These are phyloP conservation scores for Drosophila triauraria DNA, from an alignment of 1,140 invertebrate genomes.

Conservation along the genomic window DNA sequence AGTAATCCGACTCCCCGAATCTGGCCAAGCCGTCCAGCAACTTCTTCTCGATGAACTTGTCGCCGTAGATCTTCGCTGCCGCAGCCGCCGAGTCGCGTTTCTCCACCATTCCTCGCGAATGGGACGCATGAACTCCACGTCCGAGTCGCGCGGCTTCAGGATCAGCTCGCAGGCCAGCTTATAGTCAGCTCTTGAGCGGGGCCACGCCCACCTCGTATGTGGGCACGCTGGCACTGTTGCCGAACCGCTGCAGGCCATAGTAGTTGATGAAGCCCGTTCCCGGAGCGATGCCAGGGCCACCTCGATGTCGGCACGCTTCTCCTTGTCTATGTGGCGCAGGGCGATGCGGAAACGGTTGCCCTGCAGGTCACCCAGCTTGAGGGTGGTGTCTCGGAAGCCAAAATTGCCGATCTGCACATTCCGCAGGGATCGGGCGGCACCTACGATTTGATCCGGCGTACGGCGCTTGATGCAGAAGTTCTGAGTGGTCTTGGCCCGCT, in stretches of 20 bases:
- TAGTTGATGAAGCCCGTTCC: slow-evolving; percentile 97
- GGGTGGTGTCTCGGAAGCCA: slow-evolving; percentile 87
- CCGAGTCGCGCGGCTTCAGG: slow-evolving; percentile 89
- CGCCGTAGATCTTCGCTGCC: slow-evolving; percentile 71
- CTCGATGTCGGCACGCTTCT: slow-evolving; percentile 88
- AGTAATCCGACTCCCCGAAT: slow-evolving; percentile 86
- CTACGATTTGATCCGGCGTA: slow-evolving; percentile 87
- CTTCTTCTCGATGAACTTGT: slow-evolving; percentile 89
- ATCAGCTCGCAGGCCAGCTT: slow-evolving; percentile 92
- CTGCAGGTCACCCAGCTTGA: slow-evolving; percentile 92
- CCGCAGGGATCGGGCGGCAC: slow-evolving; percentile 85
- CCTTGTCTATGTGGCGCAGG: slow-evolving; percentile 89
- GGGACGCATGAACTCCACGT: slow-evolving; percentile 86
- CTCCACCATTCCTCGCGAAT: slow-evolving; percentile 88
- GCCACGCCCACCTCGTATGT: slow-evolving; percentile 94
- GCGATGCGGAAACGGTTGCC: slow-evolving; percentile 92
- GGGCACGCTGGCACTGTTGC: slow-evolving; percentile 91
- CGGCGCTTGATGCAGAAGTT: slow-evolving; percentile 92
- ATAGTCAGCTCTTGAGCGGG: slow-evolving; percentile 91
- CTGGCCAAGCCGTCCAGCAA: slow-evolving; percentile 88
- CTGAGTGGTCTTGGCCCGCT: slow-evolving; percentile 96
- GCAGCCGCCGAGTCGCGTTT: slow-evolving; percentile 88
- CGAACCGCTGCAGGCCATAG: slow-evolving; percentile 98
- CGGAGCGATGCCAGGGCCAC: slow-evolving; percentile 88
- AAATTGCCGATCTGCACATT: slow-evolving; percentile 90